Conservation (phyloP, 2,888 invertebrate genomes). For the Meghimatium bilineatum region DNA sequence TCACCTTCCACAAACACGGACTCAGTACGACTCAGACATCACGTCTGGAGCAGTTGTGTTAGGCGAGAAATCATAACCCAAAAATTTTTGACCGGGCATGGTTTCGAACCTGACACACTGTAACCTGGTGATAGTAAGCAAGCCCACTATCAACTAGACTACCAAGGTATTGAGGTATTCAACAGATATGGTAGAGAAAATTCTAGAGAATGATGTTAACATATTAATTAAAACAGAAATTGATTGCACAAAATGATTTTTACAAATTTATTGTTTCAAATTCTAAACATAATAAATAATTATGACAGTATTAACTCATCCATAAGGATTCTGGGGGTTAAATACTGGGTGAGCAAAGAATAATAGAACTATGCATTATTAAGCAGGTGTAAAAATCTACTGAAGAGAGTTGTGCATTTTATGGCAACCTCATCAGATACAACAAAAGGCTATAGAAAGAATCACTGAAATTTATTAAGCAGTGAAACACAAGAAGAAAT, state of each 20-base stretch:
- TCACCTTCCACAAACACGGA: too few relatives aligned
- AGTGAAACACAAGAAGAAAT: too few relatives aligned
- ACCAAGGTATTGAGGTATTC: too few relatives aligned
- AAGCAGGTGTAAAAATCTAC: not conserved
- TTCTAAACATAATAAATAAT: conserved; percentile 25
- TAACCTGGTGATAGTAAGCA: too few relatives aligned
- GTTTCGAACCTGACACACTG: too few relatives aligned
- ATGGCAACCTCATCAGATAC: not conserved
- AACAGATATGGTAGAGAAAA: too few relatives aligned
- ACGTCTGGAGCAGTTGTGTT: too few relatives aligned
- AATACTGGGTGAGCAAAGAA: not conserved
- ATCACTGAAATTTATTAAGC: too few relatives aligned
- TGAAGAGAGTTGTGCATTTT: not conserved
- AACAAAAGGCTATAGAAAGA: not conserved
- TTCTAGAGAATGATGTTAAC: not conserved
- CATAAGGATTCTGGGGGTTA: not conserved
- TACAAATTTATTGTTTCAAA: conserved; percentile 6
- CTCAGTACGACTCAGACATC: too few relatives aligned
- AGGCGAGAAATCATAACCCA: too few relatives aligned
- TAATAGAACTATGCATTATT: not conserved
- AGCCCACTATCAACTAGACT: too few relatives aligned
- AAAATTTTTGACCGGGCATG: too few relatives aligned
- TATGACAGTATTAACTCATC: not conserved
- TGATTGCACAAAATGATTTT: not conserved
- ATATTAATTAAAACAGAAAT: not conserved